phyloP scores from a whole-genome alignment of 1,140 invertebrate species.

The Drosophila willistoni region DNA sequence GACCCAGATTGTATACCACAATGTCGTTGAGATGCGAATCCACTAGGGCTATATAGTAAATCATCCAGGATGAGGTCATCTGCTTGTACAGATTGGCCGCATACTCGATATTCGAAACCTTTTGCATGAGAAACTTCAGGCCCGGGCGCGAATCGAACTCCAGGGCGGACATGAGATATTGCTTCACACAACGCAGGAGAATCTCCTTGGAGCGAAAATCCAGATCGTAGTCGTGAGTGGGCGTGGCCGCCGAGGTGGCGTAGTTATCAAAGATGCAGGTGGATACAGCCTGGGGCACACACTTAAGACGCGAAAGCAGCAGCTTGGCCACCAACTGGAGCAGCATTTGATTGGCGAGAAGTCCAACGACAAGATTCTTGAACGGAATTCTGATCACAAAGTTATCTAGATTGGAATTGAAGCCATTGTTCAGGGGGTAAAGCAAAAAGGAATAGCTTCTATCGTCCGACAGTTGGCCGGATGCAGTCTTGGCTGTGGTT shows the following conservation, averaged over 20 bases:
- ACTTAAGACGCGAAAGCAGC: slow-evolving; percentile 88
- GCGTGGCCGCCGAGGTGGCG: slow-evolving; percentile 83
- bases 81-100: slow-evolving; percentile 96
- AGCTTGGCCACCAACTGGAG: slow-evolving; percentile 94
- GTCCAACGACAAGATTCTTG: slow-evolving; percentile 92
- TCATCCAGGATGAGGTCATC: slow-evolving; percentile 95
- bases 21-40: slow-evolving; percentile 90
- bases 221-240: slow-evolving; percentile 85
- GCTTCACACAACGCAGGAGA: slow-evolving; percentile 90
- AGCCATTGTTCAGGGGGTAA: slow-evolving; percentile 90
- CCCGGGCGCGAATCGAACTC: slow-evolving; percentile 95
- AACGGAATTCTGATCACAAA: slow-evolving; percentile 93
- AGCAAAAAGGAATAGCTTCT: slow-evolving; percentile 95
- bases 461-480: slow-evolving; percentile 86
- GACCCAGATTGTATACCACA: slow-evolving; percentile 85
- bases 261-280: slow-evolving; percentile 82
- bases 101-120: slow-evolving; percentile 93
- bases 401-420: slow-evolving; percentile 90
- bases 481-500: slow-evolving; percentile 34
- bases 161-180: slow-evolving; percentile 91
- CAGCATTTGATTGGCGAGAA: slow-evolving; percentile 95
- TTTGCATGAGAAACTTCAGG: slow-evolving; percentile 96
- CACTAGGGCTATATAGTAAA: slow-evolving; percentile 93
- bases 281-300: slow-evolving; percentile 80
- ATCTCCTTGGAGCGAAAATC: slow-evolving; percentile 83